Base-by-base conservation (phyloP, 2,797 vertebrate species). In the Epinephelus awoara region DNA sequence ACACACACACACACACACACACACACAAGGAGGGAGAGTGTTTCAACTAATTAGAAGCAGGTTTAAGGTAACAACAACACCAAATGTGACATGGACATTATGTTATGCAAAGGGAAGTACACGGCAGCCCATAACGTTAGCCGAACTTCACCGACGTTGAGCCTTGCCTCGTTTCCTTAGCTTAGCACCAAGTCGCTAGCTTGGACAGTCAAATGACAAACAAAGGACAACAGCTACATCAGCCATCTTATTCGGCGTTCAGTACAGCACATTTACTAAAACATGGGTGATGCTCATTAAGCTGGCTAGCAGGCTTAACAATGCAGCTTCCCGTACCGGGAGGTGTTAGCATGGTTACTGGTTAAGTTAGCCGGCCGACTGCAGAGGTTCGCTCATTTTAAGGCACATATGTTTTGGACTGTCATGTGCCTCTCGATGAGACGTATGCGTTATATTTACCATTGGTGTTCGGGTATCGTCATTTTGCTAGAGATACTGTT, bases 331-430 rank as follows among this genome's bases (percentile, higher is more conserved):
- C 56, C 14, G 10, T 64, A 6, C 18, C 9, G 23, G 1, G 27
- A 23, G 21, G 11, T 27, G 74, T 65, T 88, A 74, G 79, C 76
- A 62, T 25, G 25, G 27, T 40, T 50, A 55, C 15, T 34, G 29
- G n/a, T 18, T 34, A 7, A 51, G 67, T 56, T 82, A 82, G 59
- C 77, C 58, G 9, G 42, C 58, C 50, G 64, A 64, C 69, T 46
- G 79, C 56, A 56, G 40, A 52, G 83, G 83, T 82, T 55, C 67
- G 84, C 74, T 89, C 57, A 40, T 66, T 86, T 83, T 46, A 11
- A 21, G 10, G 27, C 51, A 76, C 79, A 68, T 1, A 54, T 82
- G 72, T 66, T 34, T 17, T 11, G 0, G 47, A 19, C 17, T 23
- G 70, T 85, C 89, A 90, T 49, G 81, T 89, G 78, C 3, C 27